Base-by-base conservation (phyloP, 1,140 invertebrate genomes). In the Nasonia longicornis region DNA sequence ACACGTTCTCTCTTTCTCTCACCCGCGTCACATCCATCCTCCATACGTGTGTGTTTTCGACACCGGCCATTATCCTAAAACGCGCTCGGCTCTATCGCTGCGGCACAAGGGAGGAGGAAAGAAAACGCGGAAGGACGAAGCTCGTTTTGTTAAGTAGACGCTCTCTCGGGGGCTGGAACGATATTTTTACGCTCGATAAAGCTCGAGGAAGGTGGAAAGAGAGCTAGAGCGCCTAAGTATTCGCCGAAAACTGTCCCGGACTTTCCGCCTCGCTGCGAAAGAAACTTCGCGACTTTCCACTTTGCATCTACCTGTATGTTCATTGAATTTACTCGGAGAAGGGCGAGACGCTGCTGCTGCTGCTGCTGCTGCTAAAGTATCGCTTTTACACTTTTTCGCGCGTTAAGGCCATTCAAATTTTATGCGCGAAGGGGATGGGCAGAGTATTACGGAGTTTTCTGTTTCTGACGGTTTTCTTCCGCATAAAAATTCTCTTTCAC, bases 111-210 rank as follows among this genome's bases (percentile, higher is more conserved):
- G 10, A 70, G 73, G 14, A 48, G 31, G 22, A 52, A 63, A 64
- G 38, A 76, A 76, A 52, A 52, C 2, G 64, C 42, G 66, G 11
- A 45, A 71, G 45, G 45, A 26, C 48, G 42, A 78, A 78, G 67
- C 52, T 79, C 78, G 71, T 79, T 72, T 79, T 64, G 26, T 63
- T 79, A 70, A 75, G 63, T 69, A 75, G 73, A 69, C 4, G 70
- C 48, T 16, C 16, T 14, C 14, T 29, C 69, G 20, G 29, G 26
- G 52, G 73, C 11, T 70, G 45, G 75, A 70, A 58, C 42, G 74
- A 83, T 83, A 79, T 79, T 83, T 79, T 83, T 66, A 79, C 77
- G 77, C 82, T 83, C 82, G 82, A 83, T 83, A 81, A 83, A 81
- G 58, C 75, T 64, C 31, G 75, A 29, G 79, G 35, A 78, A 31